Evolutionary conservation across 2,797 vertebrate genomes (phyloP).

Genomic region (Numenius phaeopus): DNA sequence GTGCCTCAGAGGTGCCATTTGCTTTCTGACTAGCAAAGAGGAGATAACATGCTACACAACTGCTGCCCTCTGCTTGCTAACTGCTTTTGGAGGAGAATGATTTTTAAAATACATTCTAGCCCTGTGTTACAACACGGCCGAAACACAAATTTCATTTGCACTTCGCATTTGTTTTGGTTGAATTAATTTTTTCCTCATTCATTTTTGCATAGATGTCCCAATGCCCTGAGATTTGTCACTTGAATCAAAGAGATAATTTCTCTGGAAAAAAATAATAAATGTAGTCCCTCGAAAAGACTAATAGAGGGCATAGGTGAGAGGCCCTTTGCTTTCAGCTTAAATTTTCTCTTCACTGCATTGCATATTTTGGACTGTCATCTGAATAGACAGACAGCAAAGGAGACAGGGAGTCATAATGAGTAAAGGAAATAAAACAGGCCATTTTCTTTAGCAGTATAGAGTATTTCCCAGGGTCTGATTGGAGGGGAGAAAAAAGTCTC

Average conservation of each 20-base stretch:
- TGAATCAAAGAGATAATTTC: conserved; percentile 17
- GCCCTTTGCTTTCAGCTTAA: conserved; percentile 27
- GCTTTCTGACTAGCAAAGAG: neutral
- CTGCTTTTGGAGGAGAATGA: neutral
- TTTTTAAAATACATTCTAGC: neutral
- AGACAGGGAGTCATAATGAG: neutral
- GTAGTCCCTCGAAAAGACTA: neutral
- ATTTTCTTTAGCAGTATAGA: neutral
- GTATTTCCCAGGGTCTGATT: neutral
- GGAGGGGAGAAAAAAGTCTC: neutral
- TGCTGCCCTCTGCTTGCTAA: neutral
- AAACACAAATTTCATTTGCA: conserved; percentile 30
- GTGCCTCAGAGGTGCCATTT: neutral
- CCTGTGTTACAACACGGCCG: neutral
- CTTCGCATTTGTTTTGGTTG: neutral
- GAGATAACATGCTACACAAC: neutral
- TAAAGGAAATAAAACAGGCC: neutral
- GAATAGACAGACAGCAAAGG: neutral
- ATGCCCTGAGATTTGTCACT: neutral
- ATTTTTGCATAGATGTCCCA: neutral
- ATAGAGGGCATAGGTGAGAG: neutral
- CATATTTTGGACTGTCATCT: neutral
- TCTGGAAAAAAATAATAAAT: neutral
- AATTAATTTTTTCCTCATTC: conserved; percentile 13
- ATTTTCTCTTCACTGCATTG: neutral